A percentile compares a stretch with the other conserved stretches of the same genome.
These are phyloP conservation scores for Plumapathes pennacea DNA, from an alignment of 92 coral and sea anemone species.

Conservation along the genomic window DNA sequence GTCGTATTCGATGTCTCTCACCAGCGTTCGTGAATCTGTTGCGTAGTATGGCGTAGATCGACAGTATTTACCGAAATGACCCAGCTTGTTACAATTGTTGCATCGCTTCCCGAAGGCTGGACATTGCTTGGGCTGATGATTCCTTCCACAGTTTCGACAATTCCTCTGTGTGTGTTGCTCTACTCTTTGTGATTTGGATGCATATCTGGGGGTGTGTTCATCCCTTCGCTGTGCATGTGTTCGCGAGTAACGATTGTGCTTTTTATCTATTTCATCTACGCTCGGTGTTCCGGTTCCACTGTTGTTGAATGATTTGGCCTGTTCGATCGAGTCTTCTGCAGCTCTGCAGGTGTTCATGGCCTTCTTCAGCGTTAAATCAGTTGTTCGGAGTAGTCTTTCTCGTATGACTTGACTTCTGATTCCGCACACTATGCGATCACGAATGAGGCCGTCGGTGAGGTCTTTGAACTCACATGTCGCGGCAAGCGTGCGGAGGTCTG, in stretches of 20 bases:
- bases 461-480: conserved; percentile 32
- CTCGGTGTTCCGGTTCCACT: conserved; percentile 7
- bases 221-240: neutral
- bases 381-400: conserved; percentile 37
- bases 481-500: conserved; percentile 31
- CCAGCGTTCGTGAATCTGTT: neutral
- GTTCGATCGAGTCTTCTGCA: conserved; percentile 27
- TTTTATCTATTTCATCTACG: conserved; percentile 6
- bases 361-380: conserved; percentile 29
- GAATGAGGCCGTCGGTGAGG: conserved; percentile 30
- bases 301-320: conserved; percentile 25
- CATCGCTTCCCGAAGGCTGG: too few species aligned
- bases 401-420: conserved; percentile 20
- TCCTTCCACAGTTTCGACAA: conserved; percentile 31
- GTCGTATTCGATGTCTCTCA: neutral
- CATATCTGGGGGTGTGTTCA: too few species aligned
- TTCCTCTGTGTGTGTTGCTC: neutral
- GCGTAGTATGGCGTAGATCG: conserved; percentile 1
- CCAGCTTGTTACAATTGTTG: conserved; percentile 20
- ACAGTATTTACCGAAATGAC: conserved; percentile 25
- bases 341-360: conserved; percentile 42
- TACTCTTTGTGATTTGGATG: neutral
- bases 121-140: conserved; percentile 9
- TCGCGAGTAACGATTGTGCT: neutral
- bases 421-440: conserved; percentile 43